These are phyloP conservation scores for Alcedo quadribrachys DNA, from an alignment of 2,797 vertebrate genomes.

Conservation along the genomic window DNA sequence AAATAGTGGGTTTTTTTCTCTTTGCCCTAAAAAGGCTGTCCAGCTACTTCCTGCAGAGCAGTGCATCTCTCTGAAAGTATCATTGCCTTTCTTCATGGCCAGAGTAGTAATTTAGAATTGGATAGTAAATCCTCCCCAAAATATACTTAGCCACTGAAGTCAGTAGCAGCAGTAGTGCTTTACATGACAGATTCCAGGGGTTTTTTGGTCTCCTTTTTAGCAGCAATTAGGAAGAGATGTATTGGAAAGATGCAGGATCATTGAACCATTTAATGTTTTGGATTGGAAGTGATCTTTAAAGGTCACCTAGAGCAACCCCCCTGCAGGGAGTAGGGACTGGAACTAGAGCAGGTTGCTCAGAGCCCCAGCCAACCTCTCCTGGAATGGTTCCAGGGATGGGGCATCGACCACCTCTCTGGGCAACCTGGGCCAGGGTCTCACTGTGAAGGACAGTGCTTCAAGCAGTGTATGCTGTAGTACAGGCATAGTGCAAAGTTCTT, in stretches of 20 bases:
- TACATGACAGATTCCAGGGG: background rate
- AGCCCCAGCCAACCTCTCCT: background rate
- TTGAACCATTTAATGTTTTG: background rate
- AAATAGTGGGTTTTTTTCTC: background rate
- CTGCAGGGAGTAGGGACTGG: background rate
- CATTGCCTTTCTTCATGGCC: background rate
- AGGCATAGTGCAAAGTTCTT: background rate
- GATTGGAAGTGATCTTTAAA: background rate
- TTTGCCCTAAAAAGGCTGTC: background rate
- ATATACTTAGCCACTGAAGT: background rate
- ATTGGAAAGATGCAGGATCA: background rate
- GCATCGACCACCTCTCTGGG: background rate
- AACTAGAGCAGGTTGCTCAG: background rate
- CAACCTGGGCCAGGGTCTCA: rapidly evolving
- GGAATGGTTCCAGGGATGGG: background rate
- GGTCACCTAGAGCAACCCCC: background rate
- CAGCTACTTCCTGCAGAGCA: background rate
- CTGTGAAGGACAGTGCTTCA: background rate
- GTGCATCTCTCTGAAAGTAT: background rate
- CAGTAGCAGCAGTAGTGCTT: background rate
- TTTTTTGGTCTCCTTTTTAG: background rate
- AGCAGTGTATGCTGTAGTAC: background rate
- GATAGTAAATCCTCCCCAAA: background rate
- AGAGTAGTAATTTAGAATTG: background rate
- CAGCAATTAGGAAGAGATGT: background rate